These are phyloP conservation scores for Phoebastria nigripes DNA, from an alignment of 2,797 vertebrate species.

Conservation along the genomic window DNA sequence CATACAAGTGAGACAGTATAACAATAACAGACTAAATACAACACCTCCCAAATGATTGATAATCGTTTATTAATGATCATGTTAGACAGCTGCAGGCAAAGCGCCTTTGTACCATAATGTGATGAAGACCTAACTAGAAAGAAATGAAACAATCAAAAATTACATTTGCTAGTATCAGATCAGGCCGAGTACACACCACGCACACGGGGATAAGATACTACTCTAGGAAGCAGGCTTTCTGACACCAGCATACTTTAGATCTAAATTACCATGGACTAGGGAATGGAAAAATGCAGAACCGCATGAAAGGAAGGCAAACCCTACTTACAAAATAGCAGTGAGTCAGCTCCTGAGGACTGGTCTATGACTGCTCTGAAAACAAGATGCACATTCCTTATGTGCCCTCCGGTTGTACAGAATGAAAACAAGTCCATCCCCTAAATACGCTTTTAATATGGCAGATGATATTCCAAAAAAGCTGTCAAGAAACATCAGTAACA, in stretches of 20 bases:
- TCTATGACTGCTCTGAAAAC: background rate
- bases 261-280: constrained; percentile 7
- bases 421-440: background rate
- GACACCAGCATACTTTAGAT: constrained; percentile 45
- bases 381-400: background rate
- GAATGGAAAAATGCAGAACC: constrained; percentile 26
- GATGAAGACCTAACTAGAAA: background rate
- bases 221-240: constrained; percentile 42
- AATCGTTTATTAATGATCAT: background rate
- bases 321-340: constrained; percentile 52
- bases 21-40: background rate
- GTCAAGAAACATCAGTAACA: background rate
- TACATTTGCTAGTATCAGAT: background rate
- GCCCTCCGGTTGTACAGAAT: background rate
- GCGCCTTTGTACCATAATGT: background rate
- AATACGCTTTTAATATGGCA: background rate
- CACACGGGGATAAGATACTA: background rate
- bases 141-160: constrained; percentile 3
- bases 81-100: background rate
- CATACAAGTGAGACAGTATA: background rate
- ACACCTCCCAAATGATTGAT: background rate
- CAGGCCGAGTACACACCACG: background rate
- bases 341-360: constrained; percentile 40
- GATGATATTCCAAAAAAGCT: background rate
- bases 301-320: constrained; percentile 41